Evolutionary conservation across 2,888 invertebrate genomes (phyloP), one percentile per base, ranked within the genome.

Genomic region (Lottia scabra): DNA sequence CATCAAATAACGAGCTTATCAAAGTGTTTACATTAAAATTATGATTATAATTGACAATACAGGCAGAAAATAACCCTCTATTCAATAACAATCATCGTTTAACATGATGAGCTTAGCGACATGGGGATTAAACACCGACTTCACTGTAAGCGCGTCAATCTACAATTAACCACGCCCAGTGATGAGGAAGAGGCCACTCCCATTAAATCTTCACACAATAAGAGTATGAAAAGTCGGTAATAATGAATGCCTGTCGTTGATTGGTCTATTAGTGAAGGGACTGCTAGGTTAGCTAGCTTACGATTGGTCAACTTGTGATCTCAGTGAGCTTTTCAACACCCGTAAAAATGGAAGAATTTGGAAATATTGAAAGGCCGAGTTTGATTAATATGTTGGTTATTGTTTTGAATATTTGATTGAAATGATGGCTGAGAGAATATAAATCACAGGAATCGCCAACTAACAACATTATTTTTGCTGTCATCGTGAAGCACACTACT

Each of bases 31-130:
- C 56, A 23, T 56, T 56, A 56, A 56, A 56, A 56, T 56, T 56
- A 56, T 56, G 56, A 56, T 56, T 56, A 23, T 56, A 56, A 56
- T 56, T 56, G 56, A 56, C 56, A 56, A 56, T 23, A 56, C 56
- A 56, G 23, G 56, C 56, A 56, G 56, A 56, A 56, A 56, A 56
- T 56, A 56, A 56, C 19, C 23, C 19, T 56, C 56, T 23, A 56
- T 56, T 56, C 19, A 56, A 56, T 56, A 56, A 23, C 56, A 56
- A 56, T 56, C 56, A 23, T 56, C 56, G 56, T 23, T 56, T 56
- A 56, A 23, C 23, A 38, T 38, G 38, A 38, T 38, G 38, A 38
- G 38, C 38, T 38, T 38, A 38, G 38, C 38, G 38, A 38, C 38
- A 38, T 38, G 38, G 38, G 38, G 38, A 38, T 38, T 38, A 38